Evolutionary conservation across 1,140 invertebrate genomes (phyloP).

Genomic region (Saccostrea cuccullata): DNA sequence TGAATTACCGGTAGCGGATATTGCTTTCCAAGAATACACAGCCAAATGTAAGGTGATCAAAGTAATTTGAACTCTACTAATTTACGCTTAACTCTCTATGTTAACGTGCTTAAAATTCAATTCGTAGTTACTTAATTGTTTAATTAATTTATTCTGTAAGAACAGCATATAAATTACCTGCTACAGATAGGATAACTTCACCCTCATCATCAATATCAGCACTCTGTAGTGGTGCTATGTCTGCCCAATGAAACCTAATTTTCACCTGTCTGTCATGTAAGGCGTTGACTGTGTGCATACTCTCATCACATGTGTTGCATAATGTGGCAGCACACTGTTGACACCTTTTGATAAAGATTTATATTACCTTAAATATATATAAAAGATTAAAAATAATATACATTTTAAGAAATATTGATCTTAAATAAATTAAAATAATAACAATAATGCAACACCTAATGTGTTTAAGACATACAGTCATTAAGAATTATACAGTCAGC

Average conservation of each 20-base stretch:
- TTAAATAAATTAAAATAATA: background rate
- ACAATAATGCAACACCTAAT: background rate
- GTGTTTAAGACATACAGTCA: background rate
- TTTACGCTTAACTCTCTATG: no score
- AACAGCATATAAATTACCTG: background rate
- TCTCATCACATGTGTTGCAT: background rate
- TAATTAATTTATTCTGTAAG: no score
- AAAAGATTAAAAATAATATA: background rate
- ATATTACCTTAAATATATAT: no score
- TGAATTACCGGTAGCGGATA: no score
- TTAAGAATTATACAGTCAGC: background rate
- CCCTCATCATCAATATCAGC: background rate
- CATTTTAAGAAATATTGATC: background rate
- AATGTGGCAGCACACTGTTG: background rate
- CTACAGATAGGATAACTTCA: background rate
- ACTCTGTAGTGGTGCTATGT: background rate
- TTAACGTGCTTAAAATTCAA: no score
- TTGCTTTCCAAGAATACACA: no score
- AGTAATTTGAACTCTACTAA: no score
- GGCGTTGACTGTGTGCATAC: background rate
- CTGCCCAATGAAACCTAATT: background rate
- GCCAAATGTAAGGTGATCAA: no score
- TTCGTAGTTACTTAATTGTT: no score
- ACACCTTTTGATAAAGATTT: background rate
- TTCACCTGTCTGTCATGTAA: constrained; percentile 5